Percentiles rank a stretch among this genome's conserved stretches.
phyloP scores from a whole-genome alignment of 2,888 invertebrate species.

The Endotricha flammealis region DNA sequence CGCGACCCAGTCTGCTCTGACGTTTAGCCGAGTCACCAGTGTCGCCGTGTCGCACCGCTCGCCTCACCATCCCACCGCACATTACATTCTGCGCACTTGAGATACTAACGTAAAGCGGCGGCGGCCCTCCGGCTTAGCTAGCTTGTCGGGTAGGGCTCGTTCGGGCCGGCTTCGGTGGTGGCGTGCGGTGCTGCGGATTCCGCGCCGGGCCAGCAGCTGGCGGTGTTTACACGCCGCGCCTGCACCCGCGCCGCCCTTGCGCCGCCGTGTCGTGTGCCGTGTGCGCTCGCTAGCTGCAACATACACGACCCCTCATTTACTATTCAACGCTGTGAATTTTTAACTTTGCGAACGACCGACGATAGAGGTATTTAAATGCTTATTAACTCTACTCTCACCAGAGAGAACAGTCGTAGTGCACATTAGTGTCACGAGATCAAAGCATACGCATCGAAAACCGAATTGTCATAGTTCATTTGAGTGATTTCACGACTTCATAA shows the following conservation, averaged over 20 bases:
- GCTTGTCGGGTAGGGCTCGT: constrained; percentile 23
- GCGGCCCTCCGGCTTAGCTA: constrained; percentile 23
- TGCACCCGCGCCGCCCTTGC: constrained; percentile 43
- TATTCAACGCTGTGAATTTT: constrained; percentile 73
- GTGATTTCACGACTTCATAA: constrained; percentile 72
- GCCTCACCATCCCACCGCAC: constrained; percentile 43
- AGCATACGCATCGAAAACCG: constrained; percentile 67
- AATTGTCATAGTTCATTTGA: constrained; percentile 68
- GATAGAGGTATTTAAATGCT: constrained; percentile 71
- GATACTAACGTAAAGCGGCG: constrained; percentile 31
- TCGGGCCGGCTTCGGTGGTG: constrained; percentile 20
- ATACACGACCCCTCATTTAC: constrained; percentile 64
- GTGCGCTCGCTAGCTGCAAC: constrained; percentile 53
- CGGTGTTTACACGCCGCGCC: constrained; percentile 69
- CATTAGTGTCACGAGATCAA: constrained; percentile 70
- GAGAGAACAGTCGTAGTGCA: constrained; percentile 64
- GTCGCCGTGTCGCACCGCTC: constrained; percentile 48
- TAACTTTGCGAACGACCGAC: constrained; percentile 63
- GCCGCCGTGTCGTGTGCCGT: constrained; percentile 30
- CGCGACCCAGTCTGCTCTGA: constrained; percentile 74
- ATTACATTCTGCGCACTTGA: constrained; percentile 57
- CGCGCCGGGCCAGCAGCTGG: constrained; percentile 57
- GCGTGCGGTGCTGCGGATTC: constrained; percentile 32
- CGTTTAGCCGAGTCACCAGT: constrained; percentile 69
- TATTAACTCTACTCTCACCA: constrained; percentile 58